Base-by-base conservation (phyloP, 2,113 vertebrate species). In the Menidia beryllina region DNA sequence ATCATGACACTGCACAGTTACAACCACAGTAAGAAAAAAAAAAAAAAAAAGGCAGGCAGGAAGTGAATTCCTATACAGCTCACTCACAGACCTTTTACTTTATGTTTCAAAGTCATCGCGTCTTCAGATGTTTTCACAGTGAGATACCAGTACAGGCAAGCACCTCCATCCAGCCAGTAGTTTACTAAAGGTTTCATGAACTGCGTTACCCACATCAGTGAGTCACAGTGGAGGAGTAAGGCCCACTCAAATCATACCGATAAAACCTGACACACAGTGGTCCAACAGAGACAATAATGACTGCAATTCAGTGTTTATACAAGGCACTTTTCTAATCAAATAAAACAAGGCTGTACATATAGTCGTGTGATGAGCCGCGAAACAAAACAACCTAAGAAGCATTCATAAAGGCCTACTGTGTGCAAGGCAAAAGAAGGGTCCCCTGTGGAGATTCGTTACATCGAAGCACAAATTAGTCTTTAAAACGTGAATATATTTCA, bases 21-120 rank as follows among this genome's bases (percentile, higher is more conserved):
- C 39, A 53, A 82, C 82, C 81, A 26, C 83, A 88, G 77, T 62
- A 56, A 47, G 55, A 10, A 34, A 10, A 34, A 34, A 5, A 34
- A 34, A 30, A 30, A 30, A 4, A 30, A 13, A 63, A 54, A 54
- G 21, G n/a, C 59, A 47, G 68, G 57, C 86, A 86, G 84, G 87
- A 91, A 87, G 82, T 79, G 65, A 78, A 88, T 88, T 91, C 84
- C 81, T 84, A 68, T 63, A 45, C 60, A 77, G 61, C 75, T 76
- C 72, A 43, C 58, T 79, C 81, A 81, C 17, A 69, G 57, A 62
- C 70, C 51, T 48, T 63, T 36, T n/a, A 49, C 73, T 71, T 69
- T 58, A 21, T 76, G 75, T 65, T 75, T 53, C 49, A 39, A 56
- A 86, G 65, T 82, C 88, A 68, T 83, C 36, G 5, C 26, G 39